phyloP scores from a whole-genome alignment of 1,140 invertebrate genomes.

The Caenorhabditis remanei region DNA sequence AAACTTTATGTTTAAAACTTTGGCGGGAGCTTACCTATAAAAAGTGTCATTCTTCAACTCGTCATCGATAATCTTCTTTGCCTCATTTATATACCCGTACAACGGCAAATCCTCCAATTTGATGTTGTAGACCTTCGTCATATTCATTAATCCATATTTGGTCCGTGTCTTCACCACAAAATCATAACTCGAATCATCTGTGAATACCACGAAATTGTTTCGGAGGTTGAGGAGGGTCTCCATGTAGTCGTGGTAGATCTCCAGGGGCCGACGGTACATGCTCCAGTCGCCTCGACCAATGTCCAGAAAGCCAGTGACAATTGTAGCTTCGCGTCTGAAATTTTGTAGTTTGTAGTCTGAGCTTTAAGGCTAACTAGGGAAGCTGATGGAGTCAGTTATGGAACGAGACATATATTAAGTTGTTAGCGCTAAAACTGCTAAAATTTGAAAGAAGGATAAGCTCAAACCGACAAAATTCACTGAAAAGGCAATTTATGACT shows the following conservation, averaged over 20 bases:
- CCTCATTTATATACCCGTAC: conserved; percentile 65
- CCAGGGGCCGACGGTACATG: conserved; percentile 68
- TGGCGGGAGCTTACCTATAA: conserved; percentile 11
- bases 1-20: background rate
- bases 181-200: conserved; percentile 69
- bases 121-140: conserved; percentile 71
- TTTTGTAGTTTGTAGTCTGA: background rate
- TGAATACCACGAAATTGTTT: conserved; percentile 76
- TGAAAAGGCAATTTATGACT: too few species aligned
- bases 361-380: too few species aligned
- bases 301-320: conserved; percentile 72
- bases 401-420: too few species aligned
- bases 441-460: too few species aligned
- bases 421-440: too few species aligned
- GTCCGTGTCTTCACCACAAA: conserved; percentile 71
- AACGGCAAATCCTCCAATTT: conserved; percentile 71
- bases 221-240: conserved; percentile 70
- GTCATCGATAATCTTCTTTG: conserved; percentile 70
- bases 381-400: too few species aligned
- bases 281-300: conserved; percentile 71
- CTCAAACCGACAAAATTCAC: too few species aligned
- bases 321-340: conserved; percentile 60
- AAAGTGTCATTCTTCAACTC: conserved; percentile 61
- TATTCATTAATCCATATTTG: conserved; percentile 65
- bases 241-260: conserved; percentile 74